Conservation (phyloP, 2,113 vertebrate species). For the Antechinus flavipes region DNA sequence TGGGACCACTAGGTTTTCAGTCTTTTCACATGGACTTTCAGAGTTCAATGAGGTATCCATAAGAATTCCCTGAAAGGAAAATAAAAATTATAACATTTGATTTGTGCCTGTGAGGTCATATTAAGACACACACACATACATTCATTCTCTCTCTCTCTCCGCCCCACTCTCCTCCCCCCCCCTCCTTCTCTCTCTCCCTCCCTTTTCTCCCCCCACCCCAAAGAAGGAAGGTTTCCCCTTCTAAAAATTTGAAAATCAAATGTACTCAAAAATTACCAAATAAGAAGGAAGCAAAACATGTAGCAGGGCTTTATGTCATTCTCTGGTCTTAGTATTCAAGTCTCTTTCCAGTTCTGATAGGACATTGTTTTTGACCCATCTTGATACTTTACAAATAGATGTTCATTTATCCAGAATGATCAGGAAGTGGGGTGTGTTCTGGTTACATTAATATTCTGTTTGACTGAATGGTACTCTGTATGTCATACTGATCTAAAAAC, state of each 20-base stretch:
- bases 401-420: conserved; percentile 66
- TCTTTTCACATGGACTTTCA: conserved; percentile 20
- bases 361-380: background rate
- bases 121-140: background rate
- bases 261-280: background rate
- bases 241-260: background rate
- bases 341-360: background rate
- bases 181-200: too few species aligned
- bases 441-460: conserved; percentile 1
- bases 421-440: background rate
- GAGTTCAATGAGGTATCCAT: background rate
- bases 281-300: background rate
- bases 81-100: background rate
- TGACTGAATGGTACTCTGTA: conserved; percentile 8
- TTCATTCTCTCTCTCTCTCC: too few species aligned
- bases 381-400: background rate
- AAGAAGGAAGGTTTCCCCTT: background rate
- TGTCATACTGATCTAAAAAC: conserved; percentile 12
- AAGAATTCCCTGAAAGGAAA: background rate
- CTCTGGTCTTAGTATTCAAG: background rate
- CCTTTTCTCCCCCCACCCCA: too few species aligned
- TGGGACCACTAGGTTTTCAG: background rate
- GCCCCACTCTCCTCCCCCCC: too few species aligned
- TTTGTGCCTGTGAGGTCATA: background rate
- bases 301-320: conserved; percentile 20